Conservation (phyloP, 2,888 invertebrate species). For the Cepaea hortensis region DNA sequence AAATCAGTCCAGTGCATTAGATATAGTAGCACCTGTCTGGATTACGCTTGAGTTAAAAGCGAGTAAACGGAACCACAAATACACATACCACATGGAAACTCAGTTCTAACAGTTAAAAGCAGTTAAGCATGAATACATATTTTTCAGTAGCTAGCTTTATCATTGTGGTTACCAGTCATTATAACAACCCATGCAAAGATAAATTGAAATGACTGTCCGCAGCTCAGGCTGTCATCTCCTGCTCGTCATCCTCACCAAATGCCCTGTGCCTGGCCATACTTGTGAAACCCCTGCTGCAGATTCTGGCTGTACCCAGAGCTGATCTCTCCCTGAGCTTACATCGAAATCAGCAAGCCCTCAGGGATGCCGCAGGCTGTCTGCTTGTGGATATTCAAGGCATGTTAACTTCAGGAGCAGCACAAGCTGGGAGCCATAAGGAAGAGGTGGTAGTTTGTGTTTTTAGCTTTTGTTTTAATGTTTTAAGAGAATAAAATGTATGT, state of each 20-base stretch:
- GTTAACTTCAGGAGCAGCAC: background rate
- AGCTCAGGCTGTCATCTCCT: slow-evolving; percentile 14
- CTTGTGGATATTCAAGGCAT: background rate
- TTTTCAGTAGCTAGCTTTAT: no score
- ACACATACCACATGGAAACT: no score
- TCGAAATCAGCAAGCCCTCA: background rate
- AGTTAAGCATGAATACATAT: no score
- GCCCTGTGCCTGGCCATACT: slow-evolving; percentile 30
- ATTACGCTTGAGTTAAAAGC: no score
- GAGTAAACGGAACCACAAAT: no score
- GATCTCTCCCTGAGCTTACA: background rate
- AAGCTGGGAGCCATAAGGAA: background rate
- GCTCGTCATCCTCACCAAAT: background rate
- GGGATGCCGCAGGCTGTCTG: slow-evolving; percentile 9
- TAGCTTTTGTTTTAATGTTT: no score
- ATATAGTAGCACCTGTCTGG: no score
- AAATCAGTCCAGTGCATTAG: no score
- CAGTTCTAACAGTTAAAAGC: no score
- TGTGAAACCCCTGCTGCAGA: slow-evolving; percentile 37
- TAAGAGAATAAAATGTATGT: background rate
- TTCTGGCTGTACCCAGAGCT: slow-evolving; percentile 18
- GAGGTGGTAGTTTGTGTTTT: background rate
- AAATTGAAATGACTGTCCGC: background rate
- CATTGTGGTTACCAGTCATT: no score
- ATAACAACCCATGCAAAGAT: no score